These are phyloP conservation scores for Ceratina australensis DNA, from an alignment of 1,140 invertebrate species.

Conservation along the genomic window DNA sequence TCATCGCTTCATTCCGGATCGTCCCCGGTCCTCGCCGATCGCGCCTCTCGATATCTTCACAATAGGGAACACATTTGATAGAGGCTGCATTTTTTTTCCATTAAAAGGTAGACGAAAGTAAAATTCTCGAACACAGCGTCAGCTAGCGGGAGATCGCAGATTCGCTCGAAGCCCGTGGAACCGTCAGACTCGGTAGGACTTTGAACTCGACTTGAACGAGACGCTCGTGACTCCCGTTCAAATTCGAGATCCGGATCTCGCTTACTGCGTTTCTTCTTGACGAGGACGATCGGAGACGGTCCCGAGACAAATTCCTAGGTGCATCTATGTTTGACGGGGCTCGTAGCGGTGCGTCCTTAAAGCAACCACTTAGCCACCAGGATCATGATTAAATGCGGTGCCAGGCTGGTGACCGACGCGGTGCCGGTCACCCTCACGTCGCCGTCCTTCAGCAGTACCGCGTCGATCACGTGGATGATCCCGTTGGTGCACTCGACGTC, in stretches of 20 bases:
- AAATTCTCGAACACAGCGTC: conserved; percentile 11
- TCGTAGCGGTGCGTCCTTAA: conserved; percentile 58
- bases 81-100: conserved; percentile 1
- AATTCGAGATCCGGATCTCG: conserved; percentile 5
- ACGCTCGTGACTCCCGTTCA: background rate
- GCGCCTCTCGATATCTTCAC: background rate
- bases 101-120: background rate
- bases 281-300: conserved; percentile 58
- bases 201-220: background rate
- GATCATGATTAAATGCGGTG: conserved; percentile 76
- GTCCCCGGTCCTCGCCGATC: conserved; percentile 32
- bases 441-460: conserved; percentile 88
- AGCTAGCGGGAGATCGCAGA: conserved; percentile 2
- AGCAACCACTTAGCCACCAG: conserved; percentile 77
- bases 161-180: background rate
- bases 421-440: conserved; percentile 88
- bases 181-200: background rate
- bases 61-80: conserved; percentile 1
- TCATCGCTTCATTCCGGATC: conserved; percentile 6
- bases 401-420: conserved; percentile 67
- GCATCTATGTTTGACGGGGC: conserved; percentile 47
- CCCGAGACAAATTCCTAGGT: conserved; percentile 62
- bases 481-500: conserved; percentile 96
- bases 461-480: conserved; percentile 94
- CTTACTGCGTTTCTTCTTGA: background rate